phyloP scores from a whole-genome alignment of 1,140 invertebrate genomes.

The Lasaia peninsularis region DNA sequence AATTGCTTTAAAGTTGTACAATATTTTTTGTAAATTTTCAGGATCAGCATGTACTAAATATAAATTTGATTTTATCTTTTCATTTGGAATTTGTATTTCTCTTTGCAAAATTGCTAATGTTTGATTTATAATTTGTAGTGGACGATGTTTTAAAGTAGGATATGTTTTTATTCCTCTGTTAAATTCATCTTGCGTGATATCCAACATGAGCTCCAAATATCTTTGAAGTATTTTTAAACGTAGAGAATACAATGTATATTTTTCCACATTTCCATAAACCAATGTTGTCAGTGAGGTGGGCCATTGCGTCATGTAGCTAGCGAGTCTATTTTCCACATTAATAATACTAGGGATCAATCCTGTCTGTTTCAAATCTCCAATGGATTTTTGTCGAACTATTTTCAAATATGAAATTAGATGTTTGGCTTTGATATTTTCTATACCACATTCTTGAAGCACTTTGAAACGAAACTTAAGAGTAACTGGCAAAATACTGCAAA shows the following conservation, averaged over 20 bases:
- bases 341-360: conserved; percentile 37
- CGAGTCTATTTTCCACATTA: conserved; percentile 66
- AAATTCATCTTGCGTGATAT: conserved; percentile 67
- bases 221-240: conserved; percentile 60
- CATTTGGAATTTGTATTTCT: conserved; percentile 59
- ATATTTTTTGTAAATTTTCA: conserved; percentile 64
- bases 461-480: conserved; percentile 55
- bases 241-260: conserved; percentile 49
- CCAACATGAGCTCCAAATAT: conserved; percentile 68
- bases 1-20: conserved; percentile 62
- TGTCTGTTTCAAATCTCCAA: conserved; percentile 54
- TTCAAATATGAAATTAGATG: conserved; percentile 48
- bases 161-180: conserved; percentile 63
- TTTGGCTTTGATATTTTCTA: conserved; percentile 37
- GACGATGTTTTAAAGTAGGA: conserved; percentile 69
- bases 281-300: conserved; percentile 58
- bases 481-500: conserved; percentile 55
- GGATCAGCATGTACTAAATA: conserved; percentile 70
- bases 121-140: conserved; percentile 64
- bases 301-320: conserved; percentile 54
- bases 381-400: conserved; percentile 51
- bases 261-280: conserved; percentile 43
- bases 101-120: conserved; percentile 69
- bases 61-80: conserved; percentile 73
- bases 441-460: conserved; percentile 64